phyloP scores from a whole-genome alignment of 2,113 vertebrate genomes.

The Todiramphus saurophagus region DNA sequence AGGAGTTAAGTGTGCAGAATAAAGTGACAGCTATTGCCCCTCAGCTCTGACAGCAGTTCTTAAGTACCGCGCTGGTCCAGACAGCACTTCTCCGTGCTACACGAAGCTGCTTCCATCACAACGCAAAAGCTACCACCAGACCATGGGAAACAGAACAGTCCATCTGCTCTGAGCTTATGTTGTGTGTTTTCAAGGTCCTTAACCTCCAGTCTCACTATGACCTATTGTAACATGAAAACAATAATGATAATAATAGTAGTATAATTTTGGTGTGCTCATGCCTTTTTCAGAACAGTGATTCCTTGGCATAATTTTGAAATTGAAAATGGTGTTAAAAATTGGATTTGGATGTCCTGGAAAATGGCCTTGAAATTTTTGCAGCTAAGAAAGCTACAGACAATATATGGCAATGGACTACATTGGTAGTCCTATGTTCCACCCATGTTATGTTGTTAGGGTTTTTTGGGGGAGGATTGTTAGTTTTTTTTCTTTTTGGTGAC shows the following conservation, averaged over 20 bases:
- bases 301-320: neutral
- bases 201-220: neutral
- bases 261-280: neutral
- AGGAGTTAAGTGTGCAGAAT: conserved; percentile 66
- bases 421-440: neutral
- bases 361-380: neutral
- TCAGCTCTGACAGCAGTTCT: conserved; percentile 34
- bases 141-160: neutral
- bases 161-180: neutral
- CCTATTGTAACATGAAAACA: neutral
- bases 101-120: neutral
- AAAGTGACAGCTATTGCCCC: conserved; percentile 34
- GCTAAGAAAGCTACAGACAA: neutral
- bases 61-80: neutral
- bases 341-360: neutral
- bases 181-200: neutral
- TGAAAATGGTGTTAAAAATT: neutral
- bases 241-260: neutral
- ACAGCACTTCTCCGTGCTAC: neutral
- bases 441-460: neutral
- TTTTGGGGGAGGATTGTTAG: fast-evolving
- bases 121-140: neutral
- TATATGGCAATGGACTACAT: neutral
- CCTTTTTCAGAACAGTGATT: neutral
- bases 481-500: neutral